Percentiles rank a stretch among this genome's conserved stretches.
These are phyloP conservation scores for Crenichthys baileyi DNA, from an alignment of 2,797 vertebrate species.

Conservation along the genomic window DNA sequence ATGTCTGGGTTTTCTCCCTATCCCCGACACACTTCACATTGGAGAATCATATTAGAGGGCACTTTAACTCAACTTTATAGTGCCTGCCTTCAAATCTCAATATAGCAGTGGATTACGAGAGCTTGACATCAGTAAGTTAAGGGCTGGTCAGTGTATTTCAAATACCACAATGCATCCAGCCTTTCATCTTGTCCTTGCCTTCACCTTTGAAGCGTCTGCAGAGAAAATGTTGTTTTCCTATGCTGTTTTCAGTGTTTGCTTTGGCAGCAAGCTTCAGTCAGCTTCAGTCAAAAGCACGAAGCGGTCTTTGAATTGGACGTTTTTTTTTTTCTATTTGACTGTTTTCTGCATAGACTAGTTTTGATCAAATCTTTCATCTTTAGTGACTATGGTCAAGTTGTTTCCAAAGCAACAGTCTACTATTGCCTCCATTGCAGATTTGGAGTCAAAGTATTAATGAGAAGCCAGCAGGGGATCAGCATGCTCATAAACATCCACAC, in stretches of 20 bases:
- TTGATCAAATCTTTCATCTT: constrained; percentile 59
- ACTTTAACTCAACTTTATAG: constrained; percentile 21
- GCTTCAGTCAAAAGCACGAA: constrained; percentile 47
- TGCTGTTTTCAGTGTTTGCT: constrained; percentile 61
- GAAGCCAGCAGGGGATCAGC: constrained; percentile 23
- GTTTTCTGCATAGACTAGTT: constrained; percentile 17
- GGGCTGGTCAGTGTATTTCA: constrained; percentile 45
- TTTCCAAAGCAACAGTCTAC: constrained; percentile 42
- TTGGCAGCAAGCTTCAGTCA: constrained; percentile 58
- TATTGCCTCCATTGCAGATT: constrained; percentile 36
- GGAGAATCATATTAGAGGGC: constrained; percentile 21
- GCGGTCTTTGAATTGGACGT: constrained; percentile 47
- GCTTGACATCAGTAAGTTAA: constrained; percentile 40
- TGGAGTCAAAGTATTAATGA: constrained; percentile 53
- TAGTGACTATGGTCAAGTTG: constrained; percentile 46
- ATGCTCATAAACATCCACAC: constrained; percentile 26
- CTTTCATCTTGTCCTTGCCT: constrained; percentile 61
- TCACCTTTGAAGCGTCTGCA: constrained; percentile 64
- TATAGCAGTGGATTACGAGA: constrained; percentile 32
- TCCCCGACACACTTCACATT: constrained; percentile 18
- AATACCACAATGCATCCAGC: constrained; percentile 47
- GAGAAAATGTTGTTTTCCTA: constrained; percentile 64
- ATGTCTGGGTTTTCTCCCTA: constrained; percentile 19
- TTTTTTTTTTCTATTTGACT: constrained; percentile 31
- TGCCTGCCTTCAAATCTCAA: constrained; percentile 27